Evolutionary conservation across 2,888 invertebrate genomes (phyloP).

Genomic region (Ethmia dodecea): DNA sequence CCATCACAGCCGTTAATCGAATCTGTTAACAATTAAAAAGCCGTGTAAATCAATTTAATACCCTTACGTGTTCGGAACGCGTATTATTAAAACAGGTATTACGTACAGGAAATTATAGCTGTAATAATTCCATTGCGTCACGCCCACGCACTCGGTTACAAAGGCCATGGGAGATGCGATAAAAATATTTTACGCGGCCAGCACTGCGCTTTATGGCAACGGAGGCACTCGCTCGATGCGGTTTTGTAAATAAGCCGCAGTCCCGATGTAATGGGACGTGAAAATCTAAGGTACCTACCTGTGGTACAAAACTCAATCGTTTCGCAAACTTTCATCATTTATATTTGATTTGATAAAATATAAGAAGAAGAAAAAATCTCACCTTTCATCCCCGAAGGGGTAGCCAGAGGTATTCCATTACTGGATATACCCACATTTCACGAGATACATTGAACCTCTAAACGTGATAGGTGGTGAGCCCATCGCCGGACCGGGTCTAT

Average conservation of each 20-base stretch:
- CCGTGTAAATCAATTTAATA: slow-evolving; percentile 37
- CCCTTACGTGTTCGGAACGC: slow-evolving; percentile 2
- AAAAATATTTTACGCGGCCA: slow-evolving; percentile 8
- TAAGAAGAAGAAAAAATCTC: too few relatives aligned
- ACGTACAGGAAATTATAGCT: slow-evolving; percentile 28
- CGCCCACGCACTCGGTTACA: slow-evolving; percentile 17
- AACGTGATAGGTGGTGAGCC: too few relatives aligned
- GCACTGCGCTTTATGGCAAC: not conserved
- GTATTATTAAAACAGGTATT: not conserved
- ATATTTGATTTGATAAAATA: too few relatives aligned
- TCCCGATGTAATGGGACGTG: too few relatives aligned
- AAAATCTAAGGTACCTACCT: too few relatives aligned
- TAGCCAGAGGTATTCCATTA: too few relatives aligned
- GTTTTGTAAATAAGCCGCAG: not conserved
- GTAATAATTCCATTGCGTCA: slow-evolving; percentile 26
- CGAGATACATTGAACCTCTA: too few relatives aligned
- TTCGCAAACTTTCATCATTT: too few relatives aligned
- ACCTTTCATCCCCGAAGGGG: too few relatives aligned
- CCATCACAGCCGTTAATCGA: slow-evolving; percentile 5
- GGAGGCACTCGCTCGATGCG: not conserved
- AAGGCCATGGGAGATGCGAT: slow-evolving; percentile 4
- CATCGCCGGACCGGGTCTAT: too few relatives aligned
- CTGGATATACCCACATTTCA: too few relatives aligned
- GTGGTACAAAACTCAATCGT: too few relatives aligned
- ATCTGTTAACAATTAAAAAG: slow-evolving; percentile 27